Evolutionary conservation across 1,140 invertebrate species (phyloP).

Genomic region (Drosophila sp.): DNA sequence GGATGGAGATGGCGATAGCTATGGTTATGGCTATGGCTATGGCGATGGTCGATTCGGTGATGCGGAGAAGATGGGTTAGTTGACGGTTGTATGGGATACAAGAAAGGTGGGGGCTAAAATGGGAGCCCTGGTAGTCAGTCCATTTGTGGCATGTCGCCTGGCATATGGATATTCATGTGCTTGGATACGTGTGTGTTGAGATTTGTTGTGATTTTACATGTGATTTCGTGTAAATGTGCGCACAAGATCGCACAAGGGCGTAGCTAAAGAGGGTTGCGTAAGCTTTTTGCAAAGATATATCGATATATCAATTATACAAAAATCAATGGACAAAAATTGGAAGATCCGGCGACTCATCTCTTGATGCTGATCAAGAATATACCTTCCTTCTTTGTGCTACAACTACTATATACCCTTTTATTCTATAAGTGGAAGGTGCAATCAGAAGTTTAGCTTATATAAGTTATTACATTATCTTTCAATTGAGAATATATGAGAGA

Average conservation of each 20-base stretch:
- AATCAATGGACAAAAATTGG: no score
- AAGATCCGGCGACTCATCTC: no score
- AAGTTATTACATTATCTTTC: no score
- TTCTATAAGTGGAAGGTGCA: no score
- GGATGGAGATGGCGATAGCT: constrained; percentile 23
- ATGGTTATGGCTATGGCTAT: not conserved
- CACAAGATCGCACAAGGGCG: not conserved
- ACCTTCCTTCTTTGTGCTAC: no score
- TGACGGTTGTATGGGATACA: not conserved
- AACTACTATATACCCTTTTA: no score
- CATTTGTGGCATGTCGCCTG: constrained; percentile 76
- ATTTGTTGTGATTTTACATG: constrained; percentile 24
- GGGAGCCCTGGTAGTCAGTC: constrained; percentile 48
- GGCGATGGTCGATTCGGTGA: not conserved
- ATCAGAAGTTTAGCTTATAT: no score
- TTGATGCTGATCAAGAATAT: no score
- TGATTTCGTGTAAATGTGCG: constrained; percentile 6
- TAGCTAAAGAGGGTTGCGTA: not conserved
- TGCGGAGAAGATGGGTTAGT: not conserved
- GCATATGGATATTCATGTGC: constrained; percentile 40
- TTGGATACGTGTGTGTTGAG: not conserved
- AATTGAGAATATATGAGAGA: no score
- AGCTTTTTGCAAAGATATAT: not conserved
- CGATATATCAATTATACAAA: no score
- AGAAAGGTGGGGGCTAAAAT: not conserved